phyloP scores from a whole-genome alignment of 2,113 vertebrate species.

The Vidua macroura region DNA sequence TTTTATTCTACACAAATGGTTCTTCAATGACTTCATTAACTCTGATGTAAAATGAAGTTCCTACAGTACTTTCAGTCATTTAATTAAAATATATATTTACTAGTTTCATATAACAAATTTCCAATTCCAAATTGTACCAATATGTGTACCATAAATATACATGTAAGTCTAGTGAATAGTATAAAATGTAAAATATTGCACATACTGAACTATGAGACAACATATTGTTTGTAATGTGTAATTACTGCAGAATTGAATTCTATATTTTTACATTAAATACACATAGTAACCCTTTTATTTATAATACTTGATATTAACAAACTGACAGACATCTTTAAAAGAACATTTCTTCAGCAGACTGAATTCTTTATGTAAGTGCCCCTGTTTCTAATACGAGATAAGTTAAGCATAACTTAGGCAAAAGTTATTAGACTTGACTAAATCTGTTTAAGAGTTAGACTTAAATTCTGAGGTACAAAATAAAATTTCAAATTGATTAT shows the following conservation, averaged over 20 bases:
- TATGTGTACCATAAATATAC: background rate
- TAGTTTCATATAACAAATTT: background rate
- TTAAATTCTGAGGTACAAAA: background rate
- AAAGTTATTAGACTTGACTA: background rate
- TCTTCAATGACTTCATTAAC: background rate
- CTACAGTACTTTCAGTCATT: background rate
- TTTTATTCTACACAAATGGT: background rate
- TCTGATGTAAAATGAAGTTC: background rate
- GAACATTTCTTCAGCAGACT: background rate
- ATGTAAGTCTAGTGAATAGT: background rate
- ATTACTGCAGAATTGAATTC: background rate
- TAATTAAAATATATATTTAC: background rate
- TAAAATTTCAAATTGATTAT: background rate
- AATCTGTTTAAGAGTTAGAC: background rate
- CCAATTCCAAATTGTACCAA: background rate
- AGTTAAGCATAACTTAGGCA: background rate
- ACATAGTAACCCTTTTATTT: background rate
- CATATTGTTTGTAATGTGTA: background rate
- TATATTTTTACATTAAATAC: background rate
- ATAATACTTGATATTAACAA: background rate
- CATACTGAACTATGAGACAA: background rate
- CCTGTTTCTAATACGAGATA: background rate
- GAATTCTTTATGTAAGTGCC: background rate
- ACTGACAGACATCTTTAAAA: background rate
- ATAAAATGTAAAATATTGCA: background rate